Conservation (phyloP, 2,888 invertebrate genomes). For the Acleris cristana region DNA sequence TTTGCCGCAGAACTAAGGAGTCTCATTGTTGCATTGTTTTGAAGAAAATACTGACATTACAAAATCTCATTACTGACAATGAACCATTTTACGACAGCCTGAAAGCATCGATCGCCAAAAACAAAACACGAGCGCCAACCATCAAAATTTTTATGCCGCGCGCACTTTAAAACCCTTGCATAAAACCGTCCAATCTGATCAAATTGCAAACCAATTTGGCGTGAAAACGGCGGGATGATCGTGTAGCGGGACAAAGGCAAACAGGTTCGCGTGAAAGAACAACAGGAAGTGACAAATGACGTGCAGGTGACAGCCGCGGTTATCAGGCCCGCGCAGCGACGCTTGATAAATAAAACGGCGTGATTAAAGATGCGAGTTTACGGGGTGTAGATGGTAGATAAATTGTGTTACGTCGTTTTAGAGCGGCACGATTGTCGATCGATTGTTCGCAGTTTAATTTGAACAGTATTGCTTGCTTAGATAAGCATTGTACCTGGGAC, state of each 20-base stretch:
- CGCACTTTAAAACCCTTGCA: constrained; percentile 35
- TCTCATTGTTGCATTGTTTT: too few relatives aligned
- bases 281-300: constrained; percentile 75
- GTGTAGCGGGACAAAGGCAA: constrained; percentile 34
- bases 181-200: constrained; percentile 37
- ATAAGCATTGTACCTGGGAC: too few relatives aligned
- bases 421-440: not conserved
- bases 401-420: not conserved
- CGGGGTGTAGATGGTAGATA: constrained; percentile 11
- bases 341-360: constrained; percentile 33
- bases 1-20: too few relatives aligned
- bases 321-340: constrained; percentile 56
- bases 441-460: not conserved
- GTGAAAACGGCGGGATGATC: constrained; percentile 49
- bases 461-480: too few relatives aligned
- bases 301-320: constrained; percentile 70
- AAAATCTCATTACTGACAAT: too few relatives aligned
- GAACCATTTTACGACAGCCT: constrained; percentile 9
- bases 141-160: constrained; percentile 29
- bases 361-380: constrained; percentile 33
- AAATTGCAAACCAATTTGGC: constrained; percentile 64
- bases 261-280: constrained; percentile 45
- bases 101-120: constrained; percentile 6
- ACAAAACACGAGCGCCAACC: constrained; percentile 20
- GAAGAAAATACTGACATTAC: too few relatives aligned